These are phyloP conservation scores for Rhinoraja longicauda DNA, from an alignment of 2,797 vertebrate species.

Conservation along the genomic window DNA sequence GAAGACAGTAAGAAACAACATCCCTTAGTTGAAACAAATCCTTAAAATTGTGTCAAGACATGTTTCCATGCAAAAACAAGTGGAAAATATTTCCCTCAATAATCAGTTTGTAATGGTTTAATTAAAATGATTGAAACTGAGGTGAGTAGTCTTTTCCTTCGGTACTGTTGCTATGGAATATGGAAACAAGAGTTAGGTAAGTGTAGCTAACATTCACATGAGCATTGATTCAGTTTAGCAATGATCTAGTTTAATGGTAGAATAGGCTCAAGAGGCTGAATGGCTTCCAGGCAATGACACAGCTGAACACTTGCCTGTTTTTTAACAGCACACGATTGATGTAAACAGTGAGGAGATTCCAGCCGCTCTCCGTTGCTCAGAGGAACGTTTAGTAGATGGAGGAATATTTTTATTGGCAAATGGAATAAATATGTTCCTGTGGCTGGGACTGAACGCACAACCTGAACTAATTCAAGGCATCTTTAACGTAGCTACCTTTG, in stretches of 20 bases:
- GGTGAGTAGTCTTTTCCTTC: not conserved
- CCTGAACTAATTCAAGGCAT: slow-evolving; percentile 82
- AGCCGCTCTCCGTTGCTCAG: slow-evolving; percentile 74
- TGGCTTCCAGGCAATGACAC: not conserved
- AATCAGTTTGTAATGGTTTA: not conserved
- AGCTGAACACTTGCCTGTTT: not conserved
- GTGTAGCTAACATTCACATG: not conserved
- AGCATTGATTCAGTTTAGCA: not conserved
- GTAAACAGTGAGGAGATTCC: slow-evolving; percentile 58
- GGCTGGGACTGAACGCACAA: slow-evolving; percentile 75
- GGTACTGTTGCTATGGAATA: not conserved
- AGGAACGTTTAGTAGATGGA: slow-evolving; percentile 76
- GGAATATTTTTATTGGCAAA: slow-evolving; percentile 84
- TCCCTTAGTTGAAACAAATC: not conserved
- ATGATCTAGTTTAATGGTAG: not conserved
- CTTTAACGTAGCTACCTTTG: slow-evolving; percentile 80
- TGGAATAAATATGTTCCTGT: slow-evolving; percentile 77
- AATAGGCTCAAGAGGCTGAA: not conserved
- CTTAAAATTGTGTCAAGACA: not conserved
- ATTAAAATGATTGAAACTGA: not conserved
- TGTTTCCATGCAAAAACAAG: not conserved
- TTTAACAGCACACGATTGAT: slow-evolving; percentile 73
- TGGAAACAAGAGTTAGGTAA: not conserved
- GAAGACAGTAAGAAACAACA: not conserved
- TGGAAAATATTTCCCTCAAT: not conserved